These are phyloP conservation scores for Lamprologus callipterus DNA, from an alignment of 2,113 vertebrate genomes.

Conservation along the genomic window DNA sequence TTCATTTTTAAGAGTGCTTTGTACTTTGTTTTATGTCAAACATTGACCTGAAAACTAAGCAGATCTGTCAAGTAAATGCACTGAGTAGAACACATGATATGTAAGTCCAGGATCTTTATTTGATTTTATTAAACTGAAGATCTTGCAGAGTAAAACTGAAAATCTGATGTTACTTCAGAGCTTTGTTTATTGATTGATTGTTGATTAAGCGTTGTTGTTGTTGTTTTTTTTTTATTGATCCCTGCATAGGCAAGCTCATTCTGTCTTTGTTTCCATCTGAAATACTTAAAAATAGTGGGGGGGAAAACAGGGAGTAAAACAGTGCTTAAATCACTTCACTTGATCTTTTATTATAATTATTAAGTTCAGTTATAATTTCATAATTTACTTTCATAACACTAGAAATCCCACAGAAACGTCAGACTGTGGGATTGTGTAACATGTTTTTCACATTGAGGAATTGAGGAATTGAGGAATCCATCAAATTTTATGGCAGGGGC, in stretches of 20 bases:
- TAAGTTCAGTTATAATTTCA: neutral
- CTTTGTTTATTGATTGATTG: neutral
- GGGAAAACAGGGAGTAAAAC: rapidly evolving
- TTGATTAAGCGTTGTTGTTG: rapidly evolving
- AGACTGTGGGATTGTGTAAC: neutral
- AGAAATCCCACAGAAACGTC: neutral
- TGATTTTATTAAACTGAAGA: neutral
- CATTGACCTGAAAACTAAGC: neutral
- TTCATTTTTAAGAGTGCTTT: neutral
- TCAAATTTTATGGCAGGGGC: neutral
- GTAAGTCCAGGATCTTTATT: neutral
- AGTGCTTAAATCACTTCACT: neutral
- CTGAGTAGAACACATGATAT: neutral
- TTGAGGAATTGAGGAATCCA: neutral
- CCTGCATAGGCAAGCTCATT: neutral
- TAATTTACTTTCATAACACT: neutral
- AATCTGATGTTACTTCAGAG: neutral
- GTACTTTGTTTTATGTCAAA: neutral
- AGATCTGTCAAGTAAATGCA: neutral
- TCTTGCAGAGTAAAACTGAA: rapidly evolving
- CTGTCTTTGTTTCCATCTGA: neutral
- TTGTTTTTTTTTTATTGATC: rapidly evolving
- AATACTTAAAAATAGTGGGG: neutral
- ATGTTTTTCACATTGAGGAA: neutral
- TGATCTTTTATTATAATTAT: neutral